A percentile compares a stretch with the other conserved stretches of the same genome.
phyloP scores from a whole-genome alignment of 2,888 invertebrate species.

The Platycnemis pennipes region DNA sequence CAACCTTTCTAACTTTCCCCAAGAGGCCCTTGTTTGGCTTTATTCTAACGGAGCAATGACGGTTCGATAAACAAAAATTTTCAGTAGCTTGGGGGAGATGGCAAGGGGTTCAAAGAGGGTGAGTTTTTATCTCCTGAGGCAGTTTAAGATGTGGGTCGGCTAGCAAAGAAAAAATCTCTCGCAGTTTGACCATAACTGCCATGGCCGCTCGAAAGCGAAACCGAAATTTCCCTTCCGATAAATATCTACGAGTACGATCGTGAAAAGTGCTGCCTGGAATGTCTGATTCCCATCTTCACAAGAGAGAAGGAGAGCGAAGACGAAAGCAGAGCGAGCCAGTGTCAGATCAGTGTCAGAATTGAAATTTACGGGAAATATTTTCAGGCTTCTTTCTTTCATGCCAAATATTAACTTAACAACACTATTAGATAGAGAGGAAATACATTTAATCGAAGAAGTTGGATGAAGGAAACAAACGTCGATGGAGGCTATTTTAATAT shows the following conservation, averaged over 20 bases:
- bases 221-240: not conserved
- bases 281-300: too few species aligned
- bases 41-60: not conserved
- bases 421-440: too few species aligned
- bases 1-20: not conserved
- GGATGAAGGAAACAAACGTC: too few species aligned
- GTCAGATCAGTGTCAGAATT: too few species aligned
- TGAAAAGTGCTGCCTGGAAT: not conserved
- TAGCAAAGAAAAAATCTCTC: not conserved
- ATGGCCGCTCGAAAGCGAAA: not conserved
- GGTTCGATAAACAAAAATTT: not conserved
- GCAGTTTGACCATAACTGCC: not conserved
- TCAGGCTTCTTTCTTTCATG: too few species aligned
- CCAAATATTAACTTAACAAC: too few species aligned
- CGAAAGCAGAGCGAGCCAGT: too few species aligned
- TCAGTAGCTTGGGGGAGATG: not conserved
- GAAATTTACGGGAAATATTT: too few species aligned
- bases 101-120: not conserved
- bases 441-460: too few species aligned
- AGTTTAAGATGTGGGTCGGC: not conserved
- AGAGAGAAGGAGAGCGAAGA: too few species aligned
- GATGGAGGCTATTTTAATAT: too few species aligned
- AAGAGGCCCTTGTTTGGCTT: not conserved
- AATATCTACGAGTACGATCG: not conserved
- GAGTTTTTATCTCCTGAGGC: not conserved